A percentile compares a stretch with the other conserved stretches of the same genome.
Conservation (phyloP, 2,113 vertebrate genomes). For the Haliaeetus leucogaster region DNA sequence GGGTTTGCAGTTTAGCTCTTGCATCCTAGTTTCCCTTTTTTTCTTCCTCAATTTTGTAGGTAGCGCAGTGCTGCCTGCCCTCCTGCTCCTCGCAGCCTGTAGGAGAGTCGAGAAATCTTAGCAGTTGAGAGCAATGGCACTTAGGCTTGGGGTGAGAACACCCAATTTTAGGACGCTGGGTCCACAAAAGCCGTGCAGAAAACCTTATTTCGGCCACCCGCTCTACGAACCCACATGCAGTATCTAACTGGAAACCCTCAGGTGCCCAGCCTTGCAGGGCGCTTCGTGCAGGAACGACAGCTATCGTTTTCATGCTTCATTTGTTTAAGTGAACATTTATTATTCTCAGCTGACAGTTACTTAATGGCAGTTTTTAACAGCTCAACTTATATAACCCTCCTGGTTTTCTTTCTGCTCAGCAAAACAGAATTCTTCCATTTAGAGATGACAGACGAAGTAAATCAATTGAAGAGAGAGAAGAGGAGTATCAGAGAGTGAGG, state of each 20-base stretch:
- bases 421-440: constrained; percentile 87
- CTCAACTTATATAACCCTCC: constrained; percentile 78
- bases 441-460: constrained; percentile 91
- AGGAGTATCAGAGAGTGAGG: constrained; percentile 94
- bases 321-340: constrained; percentile 69
- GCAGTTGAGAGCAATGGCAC: not conserved
- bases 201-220: not conserved
- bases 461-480: constrained; percentile 97
- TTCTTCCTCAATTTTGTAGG: not conserved
- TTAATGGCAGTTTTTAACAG: constrained; percentile 69
- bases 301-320: constrained; percentile 46
- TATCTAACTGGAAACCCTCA: not conserved
- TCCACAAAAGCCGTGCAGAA: not conserved
- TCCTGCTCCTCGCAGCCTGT: not conserved
- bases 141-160: not conserved
- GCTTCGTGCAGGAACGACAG: not conserved
- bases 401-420: constrained; percentile 84
- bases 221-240: not conserved
- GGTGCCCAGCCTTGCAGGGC: not conserved
- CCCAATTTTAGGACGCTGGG: fast-evolving
- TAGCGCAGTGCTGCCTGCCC: not conserved
- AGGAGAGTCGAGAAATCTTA: not conserved
- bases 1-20: not conserved
- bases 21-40: not conserved
- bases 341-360: constrained; percentile 72